Evolutionary conservation across 1,140 invertebrate genomes (phyloP), one percentile per base, ranked within the genome.

Genomic region (Megathymus violae): DNA sequence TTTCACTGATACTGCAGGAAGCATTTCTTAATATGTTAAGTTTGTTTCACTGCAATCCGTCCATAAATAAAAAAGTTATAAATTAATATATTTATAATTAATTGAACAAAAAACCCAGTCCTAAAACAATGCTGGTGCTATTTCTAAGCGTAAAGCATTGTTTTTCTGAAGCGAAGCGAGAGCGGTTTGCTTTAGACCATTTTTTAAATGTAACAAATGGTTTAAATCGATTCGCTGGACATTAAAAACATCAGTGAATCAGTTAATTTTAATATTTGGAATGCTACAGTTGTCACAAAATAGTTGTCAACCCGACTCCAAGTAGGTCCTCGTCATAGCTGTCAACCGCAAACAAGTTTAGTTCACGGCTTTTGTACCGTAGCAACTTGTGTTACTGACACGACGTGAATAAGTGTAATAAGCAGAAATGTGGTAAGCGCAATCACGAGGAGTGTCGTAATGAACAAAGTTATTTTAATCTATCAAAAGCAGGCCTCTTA

Each of bases 301-400:
- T 27, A 31, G 43, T 56, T 56, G 52, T 43, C 25, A 56, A 31
- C 52, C 31, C 36, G n/a, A 36, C 52, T 47, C n/a, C 11, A 25
- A 19, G 19, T 47, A 13, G 13, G 9, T n/a, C 27, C 27, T 22
- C 22, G 51, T 41, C 40, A 25, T 22, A 31, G 14, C 40, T 44
- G 40, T 56, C 52, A 44, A 27, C 38, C 52, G 22, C 52, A 56
- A 31, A 56, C 22, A 25, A 54, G 52, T 56, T 54, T 54, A 38
- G 17, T 25, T 31, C 40, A 44, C 40, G 22, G 52, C 40, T 19
- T 43, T 56, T 31, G n/a, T n/a, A n/a, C n/a, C n/a, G 40, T 43
- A 41, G 15, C 52, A 16, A 56, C 51, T 43, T 56, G 38, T 9
- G 19, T 22, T 44, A 31, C 52, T 17, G 52, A 31, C 22, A 27